Conservation (phyloP, 2,797 vertebrate species). For the Intellagama lesueurii region DNA sequence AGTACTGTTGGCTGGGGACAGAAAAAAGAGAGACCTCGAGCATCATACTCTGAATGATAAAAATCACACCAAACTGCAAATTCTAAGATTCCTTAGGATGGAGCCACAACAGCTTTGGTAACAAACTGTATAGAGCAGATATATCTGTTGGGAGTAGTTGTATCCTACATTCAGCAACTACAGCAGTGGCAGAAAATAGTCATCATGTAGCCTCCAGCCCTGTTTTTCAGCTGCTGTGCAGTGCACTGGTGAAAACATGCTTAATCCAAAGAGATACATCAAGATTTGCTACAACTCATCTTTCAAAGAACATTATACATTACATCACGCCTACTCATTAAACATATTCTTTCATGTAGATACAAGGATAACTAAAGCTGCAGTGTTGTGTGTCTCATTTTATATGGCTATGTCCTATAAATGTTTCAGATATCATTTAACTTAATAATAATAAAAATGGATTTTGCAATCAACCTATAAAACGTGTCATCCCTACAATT, state of each 20-base stretch:
- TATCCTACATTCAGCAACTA: not conserved
- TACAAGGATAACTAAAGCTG: not conserved
- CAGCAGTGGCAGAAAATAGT: not conserved
- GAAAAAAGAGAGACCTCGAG: no score
- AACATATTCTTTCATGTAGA: not conserved
- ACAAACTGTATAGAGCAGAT: no score
- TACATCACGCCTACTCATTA: not conserved
- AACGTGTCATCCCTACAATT: not conserved
- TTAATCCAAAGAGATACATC: not conserved
- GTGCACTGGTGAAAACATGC: not conserved
- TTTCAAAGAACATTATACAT: not conserved
- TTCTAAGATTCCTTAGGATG: no score
- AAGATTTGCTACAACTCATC: not conserved
- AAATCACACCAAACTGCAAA: no score
- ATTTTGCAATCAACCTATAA: conserved; percentile 41
- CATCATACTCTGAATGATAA: no score
- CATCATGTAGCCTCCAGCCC: not conserved
- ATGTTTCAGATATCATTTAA: conserved; percentile 46
- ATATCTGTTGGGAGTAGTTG: not conserved
- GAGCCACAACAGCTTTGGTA: no score
- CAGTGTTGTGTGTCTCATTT: conserved; percentile 26
- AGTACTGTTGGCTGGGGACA: no score
- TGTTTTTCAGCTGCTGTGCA: not conserved
- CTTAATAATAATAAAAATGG: not conserved
- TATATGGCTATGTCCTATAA: conserved; percentile 23